Evolutionary conservation across 64 coral and sea anemone species (phyloP), one percentile per base, ranked within the genome.

Genomic region (Montipora foliosa): DNA sequence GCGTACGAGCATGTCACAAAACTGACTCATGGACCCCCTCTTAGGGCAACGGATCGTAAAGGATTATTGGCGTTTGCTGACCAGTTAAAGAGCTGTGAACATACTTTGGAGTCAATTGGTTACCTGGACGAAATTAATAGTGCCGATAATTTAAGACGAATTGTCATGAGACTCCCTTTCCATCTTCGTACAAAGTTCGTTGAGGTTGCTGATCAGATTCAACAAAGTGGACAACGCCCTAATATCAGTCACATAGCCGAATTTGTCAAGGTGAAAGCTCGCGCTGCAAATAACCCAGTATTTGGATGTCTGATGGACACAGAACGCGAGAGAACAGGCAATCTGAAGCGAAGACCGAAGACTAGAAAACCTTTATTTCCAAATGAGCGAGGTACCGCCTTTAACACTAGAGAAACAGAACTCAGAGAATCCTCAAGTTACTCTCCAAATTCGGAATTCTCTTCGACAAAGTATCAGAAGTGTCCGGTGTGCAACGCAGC

Each of bases 121-220:
- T 90, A 79, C 79, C 22, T 79, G 46, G 46, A 90, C 8, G 79
- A 92, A 62, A 84, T 92, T 21, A 92, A 92, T 46, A 92, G 90
- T 25, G 90, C 24, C 80, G 90, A 92, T 44, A 92, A 92, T 47
- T 47, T 92, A 15, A 75, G 51, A 51, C 74, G 58, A 77, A 72
- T 84, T 59, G 90, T 92, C 5, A 5, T 73, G 76, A 82, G 79
- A 84, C 49, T 92, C 2, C 90, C 79, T 20, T 92, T 74, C 37
- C 68, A 82, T 76, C 51, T 82, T 20, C 6, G 25, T 21, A 37
- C 49, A 4, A 92, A 55, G 48, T 92, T 72, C 25, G 4, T 92
- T 83, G 90, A 92, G 45, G 17, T 60, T 11, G 87, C 87, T n/a
- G 87, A 89, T 19, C 55, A 57, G 37, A 53, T 89, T 15, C 89